Evolutionary conservation across 2,113 vertebrate species (phyloP).

Genomic region (Arenaria interpres): DNA sequence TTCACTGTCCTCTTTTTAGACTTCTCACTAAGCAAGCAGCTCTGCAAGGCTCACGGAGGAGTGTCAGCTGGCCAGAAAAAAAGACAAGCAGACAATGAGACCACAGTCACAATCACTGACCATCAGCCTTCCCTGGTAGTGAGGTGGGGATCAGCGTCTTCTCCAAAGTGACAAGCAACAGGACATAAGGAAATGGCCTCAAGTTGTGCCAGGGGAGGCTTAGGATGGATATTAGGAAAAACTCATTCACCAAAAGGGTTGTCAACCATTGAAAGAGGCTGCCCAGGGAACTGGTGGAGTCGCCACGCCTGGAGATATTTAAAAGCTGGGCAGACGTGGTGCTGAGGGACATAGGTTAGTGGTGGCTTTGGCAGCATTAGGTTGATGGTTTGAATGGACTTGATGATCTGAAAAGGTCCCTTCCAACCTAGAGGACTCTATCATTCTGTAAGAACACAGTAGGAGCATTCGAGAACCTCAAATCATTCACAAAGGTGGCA

Average conservation of each 20-base stretch:
- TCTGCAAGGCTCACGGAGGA: background rate
- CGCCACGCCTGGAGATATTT: background rate
- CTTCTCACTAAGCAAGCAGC: background rate
- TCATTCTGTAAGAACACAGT: rapidly evolving
- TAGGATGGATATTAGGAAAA: background rate
- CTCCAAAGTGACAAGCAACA: background rate
- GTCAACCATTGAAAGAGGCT: background rate
- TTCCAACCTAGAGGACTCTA: background rate
- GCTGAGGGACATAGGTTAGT: background rate
- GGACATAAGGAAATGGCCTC: background rate
- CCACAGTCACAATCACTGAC: rapidly evolving
- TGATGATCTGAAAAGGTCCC: background rate
- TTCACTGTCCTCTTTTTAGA: background rate
- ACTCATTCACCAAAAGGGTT: background rate
- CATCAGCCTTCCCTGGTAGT: background rate
- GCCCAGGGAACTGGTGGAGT: background rate
- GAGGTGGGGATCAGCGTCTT: background rate
- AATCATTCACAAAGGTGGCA: rapidly evolving
- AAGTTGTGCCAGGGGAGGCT: background rate
- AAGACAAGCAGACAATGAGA: background rate
- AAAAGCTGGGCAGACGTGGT: background rate
- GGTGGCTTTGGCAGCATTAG: background rate
- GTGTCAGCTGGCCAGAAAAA: background rate
- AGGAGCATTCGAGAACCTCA: background rate
- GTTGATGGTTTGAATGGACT: background rate